phyloP scores from a whole-genome alignment of 2,797 vertebrate species.

The Platyrinchus mystaceus region DNA sequence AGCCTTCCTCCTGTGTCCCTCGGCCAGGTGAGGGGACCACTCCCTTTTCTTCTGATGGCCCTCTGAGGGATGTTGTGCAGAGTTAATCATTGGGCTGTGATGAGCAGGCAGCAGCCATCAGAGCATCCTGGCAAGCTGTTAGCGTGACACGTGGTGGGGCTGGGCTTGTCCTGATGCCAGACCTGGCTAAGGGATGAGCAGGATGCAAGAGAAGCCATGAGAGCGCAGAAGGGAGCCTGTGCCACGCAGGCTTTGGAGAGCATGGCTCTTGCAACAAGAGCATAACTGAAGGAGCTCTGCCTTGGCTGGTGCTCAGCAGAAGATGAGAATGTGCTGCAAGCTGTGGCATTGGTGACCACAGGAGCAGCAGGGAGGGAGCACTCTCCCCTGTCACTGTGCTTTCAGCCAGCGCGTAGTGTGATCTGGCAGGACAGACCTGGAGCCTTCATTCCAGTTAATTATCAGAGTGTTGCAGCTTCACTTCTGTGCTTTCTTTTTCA shows the following conservation, averaged over 20 bases:
- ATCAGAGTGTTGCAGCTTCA: neutral
- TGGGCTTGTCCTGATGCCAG: accelerated
- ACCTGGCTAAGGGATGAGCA: accelerated
- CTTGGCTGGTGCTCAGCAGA: neutral
- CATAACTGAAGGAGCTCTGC: neutral
- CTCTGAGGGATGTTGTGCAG: neutral
- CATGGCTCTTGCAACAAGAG: neutral
- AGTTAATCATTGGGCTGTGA: neutral
- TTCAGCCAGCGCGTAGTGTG: neutral
- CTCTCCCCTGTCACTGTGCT: neutral
- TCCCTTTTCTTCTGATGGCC: neutral
- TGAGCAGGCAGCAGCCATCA: neutral
- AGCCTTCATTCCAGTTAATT: neutral
- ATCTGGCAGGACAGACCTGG: neutral
- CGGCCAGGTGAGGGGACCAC: accelerated
- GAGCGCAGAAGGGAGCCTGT: neutral
- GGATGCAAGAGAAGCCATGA: accelerated
- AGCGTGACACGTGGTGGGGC: accelerated
- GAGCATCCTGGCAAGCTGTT: neutral
- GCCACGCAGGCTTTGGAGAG: neutral
- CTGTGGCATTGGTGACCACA: accelerated
- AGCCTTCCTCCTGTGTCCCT: neutral
- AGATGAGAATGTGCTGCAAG: neutral
- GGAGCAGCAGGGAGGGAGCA: neutral
- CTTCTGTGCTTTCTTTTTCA: conserved; percentile 21